Evolutionary conservation across 2,113 vertebrate species (phyloP).

Genomic region (Prunella himalayana): DNA sequence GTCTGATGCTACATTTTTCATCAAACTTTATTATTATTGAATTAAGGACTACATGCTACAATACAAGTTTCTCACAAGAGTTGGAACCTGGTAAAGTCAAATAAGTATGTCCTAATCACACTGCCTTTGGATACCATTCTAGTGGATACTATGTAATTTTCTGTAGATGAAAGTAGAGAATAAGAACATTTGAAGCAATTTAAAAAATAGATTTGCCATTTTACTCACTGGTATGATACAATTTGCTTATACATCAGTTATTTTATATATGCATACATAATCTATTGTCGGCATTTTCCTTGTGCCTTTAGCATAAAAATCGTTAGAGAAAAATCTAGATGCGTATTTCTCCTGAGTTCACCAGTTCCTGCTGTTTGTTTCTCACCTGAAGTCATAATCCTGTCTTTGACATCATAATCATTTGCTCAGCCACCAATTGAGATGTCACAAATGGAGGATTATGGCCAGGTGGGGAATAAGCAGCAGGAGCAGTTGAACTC

Average conservation of each 20-base stretch:
- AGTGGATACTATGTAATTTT: background rate
- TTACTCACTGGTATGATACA: background rate
- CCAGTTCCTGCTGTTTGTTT: slow-evolving; percentile 51
- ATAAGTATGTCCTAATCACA: background rate
- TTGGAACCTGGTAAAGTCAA: background rate
- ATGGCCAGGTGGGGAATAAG: slow-evolving; percentile 53
- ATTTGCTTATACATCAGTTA: slow-evolving; percentile 1
- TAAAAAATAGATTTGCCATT: background rate
- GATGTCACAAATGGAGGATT: slow-evolving; percentile 59
- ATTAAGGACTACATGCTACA: background rate
- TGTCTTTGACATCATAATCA: slow-evolving; percentile 64
- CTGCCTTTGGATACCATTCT: background rate
- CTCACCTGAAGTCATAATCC: slow-evolving; percentile 66
- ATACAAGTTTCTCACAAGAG: background rate
- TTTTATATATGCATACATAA: background rate
- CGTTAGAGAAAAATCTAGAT: slow-evolving; percentile 17
- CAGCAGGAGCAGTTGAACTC: slow-evolving; percentile 58
- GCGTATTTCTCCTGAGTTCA: slow-evolving; percentile 31
- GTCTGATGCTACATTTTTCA: background rate
- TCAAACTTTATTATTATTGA: background rate
- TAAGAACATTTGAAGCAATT: background rate
- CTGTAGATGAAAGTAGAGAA: background rate
- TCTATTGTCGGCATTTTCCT: background rate
- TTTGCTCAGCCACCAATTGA: slow-evolving; percentile 58
- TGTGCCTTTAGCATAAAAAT: slow-evolving; percentile 1